These are phyloP conservation scores for Ardeotis arabs DNA, from an alignment of 2,113 vertebrate species.

Conservation along the genomic window DNA sequence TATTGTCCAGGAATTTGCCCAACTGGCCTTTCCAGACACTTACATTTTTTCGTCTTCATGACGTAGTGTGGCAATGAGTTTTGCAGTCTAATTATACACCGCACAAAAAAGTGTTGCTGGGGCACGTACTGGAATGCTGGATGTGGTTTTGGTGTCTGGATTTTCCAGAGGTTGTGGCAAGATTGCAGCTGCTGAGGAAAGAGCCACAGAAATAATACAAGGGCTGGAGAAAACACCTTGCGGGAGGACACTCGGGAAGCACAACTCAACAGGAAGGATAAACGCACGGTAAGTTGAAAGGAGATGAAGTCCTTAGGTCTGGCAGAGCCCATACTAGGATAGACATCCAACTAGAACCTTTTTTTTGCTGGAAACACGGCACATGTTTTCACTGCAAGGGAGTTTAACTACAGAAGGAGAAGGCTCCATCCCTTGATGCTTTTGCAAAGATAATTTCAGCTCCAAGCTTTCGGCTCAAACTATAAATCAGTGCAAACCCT, in stretches of 20 bases:
- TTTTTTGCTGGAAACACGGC: neutral
- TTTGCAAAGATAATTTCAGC: neutral
- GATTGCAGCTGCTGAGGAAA: neutral
- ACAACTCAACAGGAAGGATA: neutral
- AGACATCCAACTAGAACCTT: neutral
- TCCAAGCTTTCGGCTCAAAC: neutral
- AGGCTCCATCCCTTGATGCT: neutral
- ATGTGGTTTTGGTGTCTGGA: neutral
- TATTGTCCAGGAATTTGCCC: neutral
- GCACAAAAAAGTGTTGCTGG: neutral
- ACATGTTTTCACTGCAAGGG: neutral
- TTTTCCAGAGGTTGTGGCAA: neutral
- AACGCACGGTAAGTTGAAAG: neutral
- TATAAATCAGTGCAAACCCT: neutral
- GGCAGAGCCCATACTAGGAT: neutral
- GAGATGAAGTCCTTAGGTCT: neutral
- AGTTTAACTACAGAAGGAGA: neutral
- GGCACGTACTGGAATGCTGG: neutral
- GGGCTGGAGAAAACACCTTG: neutral
- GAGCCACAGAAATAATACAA: neutral
- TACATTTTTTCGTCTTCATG: neutral
- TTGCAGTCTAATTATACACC: neutral
- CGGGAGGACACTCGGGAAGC: rapidly evolving
- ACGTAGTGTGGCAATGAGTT: neutral
- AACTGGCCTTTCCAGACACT: neutral